These are phyloP conservation scores for Pygoscelis antarcticus DNA, from an alignment of 2,113 vertebrate genomes.

Conservation along the genomic window DNA sequence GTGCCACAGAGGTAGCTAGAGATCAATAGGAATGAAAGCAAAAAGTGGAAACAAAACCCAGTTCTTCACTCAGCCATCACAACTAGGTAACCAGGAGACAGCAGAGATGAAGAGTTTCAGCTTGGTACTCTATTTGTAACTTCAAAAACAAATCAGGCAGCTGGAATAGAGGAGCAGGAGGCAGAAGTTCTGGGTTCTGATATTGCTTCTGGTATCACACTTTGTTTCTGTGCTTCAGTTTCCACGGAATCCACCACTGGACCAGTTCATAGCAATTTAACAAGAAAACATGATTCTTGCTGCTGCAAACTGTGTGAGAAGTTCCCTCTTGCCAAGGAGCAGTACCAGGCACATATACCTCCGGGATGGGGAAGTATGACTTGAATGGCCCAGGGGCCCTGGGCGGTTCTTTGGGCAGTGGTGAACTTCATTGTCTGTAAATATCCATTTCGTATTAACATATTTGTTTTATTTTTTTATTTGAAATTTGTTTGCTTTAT, in stretches of 20 bases:
- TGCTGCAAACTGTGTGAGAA: background rate
- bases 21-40: background rate
- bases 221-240: background rate
- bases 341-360: background rate
- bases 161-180: background rate
- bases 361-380: background rate
- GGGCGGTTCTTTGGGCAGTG: background rate
- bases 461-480: conserved; percentile 42
- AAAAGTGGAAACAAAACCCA: background rate
- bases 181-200: background rate
- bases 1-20: background rate
- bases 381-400: background rate
- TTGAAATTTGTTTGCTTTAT: background rate
- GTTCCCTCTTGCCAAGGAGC: background rate
- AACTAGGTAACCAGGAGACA: background rate
- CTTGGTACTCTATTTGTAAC: background rate
- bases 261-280: conserved; percentile 2
- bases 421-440: background rate
- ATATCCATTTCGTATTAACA: conserved; percentile 20
- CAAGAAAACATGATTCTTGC: background rate
- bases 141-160: background rate
- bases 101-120: background rate
- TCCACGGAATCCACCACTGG: background rate
- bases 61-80: background rate
- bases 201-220: background rate